Conservation (phyloP, 2,888 invertebrate species). For the Willowsia nigromaculata region DNA sequence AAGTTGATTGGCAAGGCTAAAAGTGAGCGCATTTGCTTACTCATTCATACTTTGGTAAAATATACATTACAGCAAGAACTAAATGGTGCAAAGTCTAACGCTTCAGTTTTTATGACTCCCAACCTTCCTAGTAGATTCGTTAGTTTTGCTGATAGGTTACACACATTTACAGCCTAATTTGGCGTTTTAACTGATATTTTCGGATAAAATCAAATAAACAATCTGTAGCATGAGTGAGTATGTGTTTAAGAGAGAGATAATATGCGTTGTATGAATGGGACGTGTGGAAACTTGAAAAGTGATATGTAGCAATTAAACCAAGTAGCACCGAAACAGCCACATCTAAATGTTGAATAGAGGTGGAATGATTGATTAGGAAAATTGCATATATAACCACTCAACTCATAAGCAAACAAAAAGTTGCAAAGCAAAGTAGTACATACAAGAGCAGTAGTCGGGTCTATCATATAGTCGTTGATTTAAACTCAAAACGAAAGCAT, state of each 20-base stretch:
- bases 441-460: neutral
- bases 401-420: neutral
- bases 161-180: constrained; percentile 50
- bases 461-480: constrained; percentile 2
- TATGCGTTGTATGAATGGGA: neutral
- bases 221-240: neutral
- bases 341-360: neutral
- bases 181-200: constrained; percentile 49
- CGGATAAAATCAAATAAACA: constrained; percentile 51
- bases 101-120: constrained; percentile 38
- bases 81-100: neutral
- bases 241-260: neutral
- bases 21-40: constrained; percentile 17
- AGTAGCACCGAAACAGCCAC: constrained; percentile 14
- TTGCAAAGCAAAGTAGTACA: neutral
- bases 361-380: constrained; percentile 59
- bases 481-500: constrained; percentile 34
- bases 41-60: neutral
- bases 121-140: neutral
- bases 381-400: constrained; percentile 27
- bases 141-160: constrained; percentile 46
- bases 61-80: constrained; percentile 1
- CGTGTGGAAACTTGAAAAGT: constrained; percentile 36
- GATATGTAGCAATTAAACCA: constrained; percentile 45
- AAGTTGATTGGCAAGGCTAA: constrained; percentile 51